These are phyloP conservation scores for Craterocephalus amniculus DNA, from an alignment of 2,797 vertebrate species.

Conservation along the genomic window DNA sequence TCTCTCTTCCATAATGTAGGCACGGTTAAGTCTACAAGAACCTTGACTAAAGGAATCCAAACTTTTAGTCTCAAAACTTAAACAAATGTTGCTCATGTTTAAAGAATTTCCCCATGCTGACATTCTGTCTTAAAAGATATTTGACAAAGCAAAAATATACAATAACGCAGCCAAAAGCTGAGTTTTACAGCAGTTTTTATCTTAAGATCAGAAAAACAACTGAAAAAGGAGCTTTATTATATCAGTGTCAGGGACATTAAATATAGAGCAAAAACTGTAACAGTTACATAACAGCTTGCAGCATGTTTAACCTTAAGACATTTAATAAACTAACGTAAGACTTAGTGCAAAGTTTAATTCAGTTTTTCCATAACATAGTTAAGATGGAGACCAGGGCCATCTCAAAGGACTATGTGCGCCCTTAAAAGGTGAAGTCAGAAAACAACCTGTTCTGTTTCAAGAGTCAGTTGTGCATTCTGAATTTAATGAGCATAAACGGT, in stretches of 20 bases:
- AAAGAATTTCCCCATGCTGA: constrained; percentile 1
- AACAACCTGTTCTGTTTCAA: background rate
- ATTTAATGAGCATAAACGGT: background rate
- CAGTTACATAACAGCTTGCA: background rate
- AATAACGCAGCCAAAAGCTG: constrained; percentile 9
- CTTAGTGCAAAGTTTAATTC: background rate
- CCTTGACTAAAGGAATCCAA: constrained; percentile 3
- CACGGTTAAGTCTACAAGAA: constrained; percentile 10
- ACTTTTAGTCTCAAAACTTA: constrained; percentile 11
- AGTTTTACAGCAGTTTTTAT: constrained; percentile 1
- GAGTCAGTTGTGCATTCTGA: background rate
- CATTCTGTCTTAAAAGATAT: constrained; percentile 1
- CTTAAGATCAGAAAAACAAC: background rate
- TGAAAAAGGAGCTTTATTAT: background rate
- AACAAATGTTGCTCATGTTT: background rate
- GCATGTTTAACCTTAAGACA: background rate
- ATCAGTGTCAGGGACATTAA: background rate
- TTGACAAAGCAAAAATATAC: constrained; percentile 6
- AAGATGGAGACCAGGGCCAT: background rate
- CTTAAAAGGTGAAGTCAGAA: constrained; percentile 6
- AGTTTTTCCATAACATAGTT: background rate
- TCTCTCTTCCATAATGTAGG: constrained; percentile 3
- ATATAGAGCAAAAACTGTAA: background rate
- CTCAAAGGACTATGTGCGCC: background rate
- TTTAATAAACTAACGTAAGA: background rate